phyloP scores from a whole-genome alignment of 2,888 invertebrate species.

The Euphydryas editha region DNA sequence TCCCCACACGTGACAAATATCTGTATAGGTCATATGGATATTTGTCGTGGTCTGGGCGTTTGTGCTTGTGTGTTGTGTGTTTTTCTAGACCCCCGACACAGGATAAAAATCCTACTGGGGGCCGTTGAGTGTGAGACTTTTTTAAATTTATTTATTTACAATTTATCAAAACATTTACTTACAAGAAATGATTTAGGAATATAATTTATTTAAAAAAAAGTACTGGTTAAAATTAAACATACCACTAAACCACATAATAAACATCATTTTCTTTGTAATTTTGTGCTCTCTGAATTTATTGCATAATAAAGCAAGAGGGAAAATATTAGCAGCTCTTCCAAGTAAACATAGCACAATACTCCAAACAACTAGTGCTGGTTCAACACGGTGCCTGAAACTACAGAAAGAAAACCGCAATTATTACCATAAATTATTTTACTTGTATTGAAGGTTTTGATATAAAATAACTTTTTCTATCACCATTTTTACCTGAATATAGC shows the following conservation, averaged over 20 bases:
- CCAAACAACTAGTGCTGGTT: constrained; percentile 96
- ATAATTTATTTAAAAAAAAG: too few species aligned
- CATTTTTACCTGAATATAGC: constrained; percentile 86
- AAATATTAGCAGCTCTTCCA: constrained; percentile 98
- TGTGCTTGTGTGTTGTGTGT: too few species aligned
- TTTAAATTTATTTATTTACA: too few species aligned
- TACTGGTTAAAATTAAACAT: constrained; percentile 49
- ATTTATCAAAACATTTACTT: too few species aligned
- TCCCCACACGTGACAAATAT: too few species aligned
- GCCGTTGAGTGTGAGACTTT: too few species aligned
- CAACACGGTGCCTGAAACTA: constrained; percentile 97
- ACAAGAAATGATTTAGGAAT: too few species aligned
- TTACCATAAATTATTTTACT: not conserved
- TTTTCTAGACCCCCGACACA: too few species aligned
- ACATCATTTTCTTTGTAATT: constrained; percentile 99
- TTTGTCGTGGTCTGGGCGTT: too few species aligned
- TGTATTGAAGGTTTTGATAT: too few species aligned
- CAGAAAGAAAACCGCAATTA: constrained; percentile 66
- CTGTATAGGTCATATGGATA: too few species aligned
- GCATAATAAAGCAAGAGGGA: constrained; percentile 95
- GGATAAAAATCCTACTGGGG: too few species aligned
- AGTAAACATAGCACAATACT: constrained; percentile 95
- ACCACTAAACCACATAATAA: constrained; percentile 99
- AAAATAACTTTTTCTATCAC: not conserved
- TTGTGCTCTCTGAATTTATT: constrained; percentile 99